These are phyloP conservation scores for Zaprionus lineosus DNA, from an alignment of 2,888 invertebrate genomes.

Conservation along the genomic window DNA sequence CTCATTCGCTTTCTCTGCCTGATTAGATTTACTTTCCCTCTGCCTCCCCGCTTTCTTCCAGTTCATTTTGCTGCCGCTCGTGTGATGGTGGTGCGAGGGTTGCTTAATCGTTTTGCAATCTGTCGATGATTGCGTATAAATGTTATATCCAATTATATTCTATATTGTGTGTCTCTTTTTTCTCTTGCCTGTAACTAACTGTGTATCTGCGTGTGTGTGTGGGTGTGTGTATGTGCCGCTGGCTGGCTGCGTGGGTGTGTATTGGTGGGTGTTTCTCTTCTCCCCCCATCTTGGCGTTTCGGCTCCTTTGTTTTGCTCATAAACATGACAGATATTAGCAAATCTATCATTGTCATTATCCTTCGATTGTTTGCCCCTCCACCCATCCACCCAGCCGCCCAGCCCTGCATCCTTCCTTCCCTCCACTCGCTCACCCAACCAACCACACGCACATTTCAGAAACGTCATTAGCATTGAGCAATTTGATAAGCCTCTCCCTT, in stretches of 20 bases:
- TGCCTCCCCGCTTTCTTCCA: slow-evolving; percentile 30
- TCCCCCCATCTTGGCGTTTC: slow-evolving; percentile 5
- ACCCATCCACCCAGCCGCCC: slow-evolving; percentile 22
- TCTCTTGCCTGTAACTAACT: neutral
- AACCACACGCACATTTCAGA: slow-evolving; percentile 3
- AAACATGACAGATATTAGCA: slow-evolving; percentile 83
- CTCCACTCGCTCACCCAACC: too few relatives aligned
- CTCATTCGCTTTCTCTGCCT: slow-evolving; percentile 29
- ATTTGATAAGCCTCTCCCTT: slow-evolving; percentile 59
- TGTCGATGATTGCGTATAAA: slow-evolving; percentile 82
- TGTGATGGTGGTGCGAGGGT: slow-evolving; percentile 38
- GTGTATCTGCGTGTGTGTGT: slow-evolving; percentile 1
- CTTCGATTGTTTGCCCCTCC: slow-evolving; percentile 78
- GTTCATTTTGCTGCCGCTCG: slow-evolving; percentile 42
- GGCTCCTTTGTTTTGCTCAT: slow-evolving; percentile 65
- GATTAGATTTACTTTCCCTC: slow-evolving; percentile 57
- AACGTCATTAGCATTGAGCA: slow-evolving; percentile 72
- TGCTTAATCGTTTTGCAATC: slow-evolving; percentile 81
- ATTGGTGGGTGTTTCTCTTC: too few relatives aligned
- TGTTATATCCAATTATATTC: slow-evolving; percentile 79
- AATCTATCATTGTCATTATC: slow-evolving; percentile 83
- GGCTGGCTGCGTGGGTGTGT: too few relatives aligned
- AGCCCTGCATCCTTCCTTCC: too few relatives aligned
- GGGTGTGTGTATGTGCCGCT: slow-evolving; percentile 3
- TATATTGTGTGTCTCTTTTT: slow-evolving; percentile 34